Percentiles rank a stretch among this genome's conserved stretches.
Evolutionary conservation across 2,113 vertebrate species (phyloP).

Genomic region (Regulus satrapa): DNA sequence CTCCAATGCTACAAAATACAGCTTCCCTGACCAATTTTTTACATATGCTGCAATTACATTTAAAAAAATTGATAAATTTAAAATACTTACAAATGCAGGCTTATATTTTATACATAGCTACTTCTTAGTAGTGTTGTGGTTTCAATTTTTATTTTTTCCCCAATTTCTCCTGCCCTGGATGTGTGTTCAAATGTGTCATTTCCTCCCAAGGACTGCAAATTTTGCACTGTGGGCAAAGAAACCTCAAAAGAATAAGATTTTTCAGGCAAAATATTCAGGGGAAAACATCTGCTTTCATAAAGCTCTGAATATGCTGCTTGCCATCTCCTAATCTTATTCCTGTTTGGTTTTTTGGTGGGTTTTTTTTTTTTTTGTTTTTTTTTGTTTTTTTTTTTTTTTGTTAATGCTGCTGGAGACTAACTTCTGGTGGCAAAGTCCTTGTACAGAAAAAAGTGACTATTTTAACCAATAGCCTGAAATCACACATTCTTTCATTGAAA

Average conservation of each 20-base stretch:
- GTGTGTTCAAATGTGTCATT: not conserved
- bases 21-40: not conserved
- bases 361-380: not conserved
- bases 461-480: constrained; percentile 70
- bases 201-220: not conserved
- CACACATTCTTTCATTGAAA: constrained; percentile 78
- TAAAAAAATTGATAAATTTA: not conserved
- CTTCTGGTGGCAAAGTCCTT: constrained; percentile 58
- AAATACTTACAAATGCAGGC: not conserved
- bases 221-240: not conserved
- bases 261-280: not conserved
- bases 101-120: not conserved
- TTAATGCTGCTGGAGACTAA: constrained; percentile 16
- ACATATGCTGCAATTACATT: not conserved
- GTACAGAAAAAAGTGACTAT: constrained; percentile 66
- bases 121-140: not conserved
- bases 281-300: constrained; percentile 39
- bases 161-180: not conserved
- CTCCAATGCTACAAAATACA: not conserved
- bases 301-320: not conserved
- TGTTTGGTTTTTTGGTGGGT: too few relatives aligned
- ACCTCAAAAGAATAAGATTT: not conserved
- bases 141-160: not conserved
- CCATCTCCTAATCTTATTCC: constrained; percentile 28
- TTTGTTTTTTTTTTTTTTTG: not conserved